Conservation (phyloP, 2,888 invertebrate species). For the Pammene fasciana region DNA sequence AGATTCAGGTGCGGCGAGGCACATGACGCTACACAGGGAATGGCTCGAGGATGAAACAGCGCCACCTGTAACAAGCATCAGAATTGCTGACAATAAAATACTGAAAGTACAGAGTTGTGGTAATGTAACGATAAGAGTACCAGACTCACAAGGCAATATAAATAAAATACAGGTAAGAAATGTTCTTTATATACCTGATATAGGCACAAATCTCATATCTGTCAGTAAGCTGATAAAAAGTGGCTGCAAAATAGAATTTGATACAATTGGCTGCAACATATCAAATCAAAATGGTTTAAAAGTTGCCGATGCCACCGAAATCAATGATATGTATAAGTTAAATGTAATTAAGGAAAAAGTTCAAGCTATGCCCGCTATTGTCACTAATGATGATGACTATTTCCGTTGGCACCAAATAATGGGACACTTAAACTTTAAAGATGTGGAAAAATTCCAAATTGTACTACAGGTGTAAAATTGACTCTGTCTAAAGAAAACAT, state of each 20-base stretch:
- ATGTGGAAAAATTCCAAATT: conserved; percentile 35
- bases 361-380: conserved; percentile 15
- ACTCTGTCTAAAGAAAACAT: conserved; percentile 25
- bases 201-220: conserved; percentile 42
- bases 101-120: conserved; percentile 12
- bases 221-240: conserved; percentile 42
- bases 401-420: conserved; percentile 13
- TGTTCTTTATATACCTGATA: conserved; percentile 43
- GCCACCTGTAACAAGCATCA: conserved; percentile 12
- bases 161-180: conserved; percentile 36
- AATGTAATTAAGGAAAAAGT: conserved; percentile 26
- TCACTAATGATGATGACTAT: conserved; percentile 19
- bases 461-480: conserved; percentile 35
- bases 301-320: conserved; percentile 37
- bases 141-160: conserved; percentile 2
- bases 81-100: conserved; percentile 14
- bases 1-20: conserved; percentile 46
- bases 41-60: conserved; percentile 30
- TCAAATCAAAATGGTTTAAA: conserved; percentile 20
- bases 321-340: conserved; percentile 42
- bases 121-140: not conserved
- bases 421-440: conserved; percentile 41
- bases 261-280: conserved; percentile 33
- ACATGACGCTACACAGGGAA: conserved; percentile 43
- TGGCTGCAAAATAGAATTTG: conserved; percentile 37